Evolutionary conservation across 2,113 vertebrate species (phyloP).

Genomic region (Larimichthys polyactis): DNA sequence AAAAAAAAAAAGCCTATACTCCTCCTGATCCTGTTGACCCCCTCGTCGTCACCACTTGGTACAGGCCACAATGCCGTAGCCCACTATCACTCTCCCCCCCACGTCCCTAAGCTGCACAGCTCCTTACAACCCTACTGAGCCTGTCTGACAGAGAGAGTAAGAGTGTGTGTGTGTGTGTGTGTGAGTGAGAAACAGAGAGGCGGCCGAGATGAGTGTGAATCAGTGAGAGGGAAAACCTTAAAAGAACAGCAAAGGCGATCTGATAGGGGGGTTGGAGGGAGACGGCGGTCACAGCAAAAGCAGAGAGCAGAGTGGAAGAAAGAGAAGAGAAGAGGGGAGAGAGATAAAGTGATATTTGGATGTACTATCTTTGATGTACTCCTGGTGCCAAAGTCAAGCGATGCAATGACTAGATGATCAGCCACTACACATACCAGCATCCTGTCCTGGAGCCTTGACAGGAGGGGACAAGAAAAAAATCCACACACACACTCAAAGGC

Average conservation of each 20-base stretch:
- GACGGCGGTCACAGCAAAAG: slow-evolving; percentile 50
- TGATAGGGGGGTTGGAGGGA: slow-evolving; percentile 37
- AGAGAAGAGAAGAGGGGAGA: slow-evolving; percentile 25
- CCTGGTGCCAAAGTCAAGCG: slow-evolving; percentile 45
- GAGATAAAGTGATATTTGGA: slow-evolving; percentile 29
- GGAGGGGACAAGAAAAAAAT: slow-evolving; percentile 48
- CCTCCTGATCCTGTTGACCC: slow-evolving; percentile 62
- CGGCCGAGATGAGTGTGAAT: slow-evolving; percentile 70
- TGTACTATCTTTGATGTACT: slow-evolving; percentile 20
- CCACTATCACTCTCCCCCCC: slow-evolving; percentile 62
- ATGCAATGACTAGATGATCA: slow-evolving; percentile 72
- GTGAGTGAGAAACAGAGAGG: slow-evolving; percentile 42
- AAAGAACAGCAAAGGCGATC: slow-evolving; percentile 65
- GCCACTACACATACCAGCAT: slow-evolving; percentile 49
- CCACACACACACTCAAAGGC: slow-evolving; percentile 37
- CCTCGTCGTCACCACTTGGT: slow-evolving; percentile 75
- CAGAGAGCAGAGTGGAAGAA: slow-evolving; percentile 41
- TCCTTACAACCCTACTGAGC: slow-evolving; percentile 66
- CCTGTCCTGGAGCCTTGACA: slow-evolving; percentile 71
- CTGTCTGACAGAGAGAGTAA: slow-evolving; percentile 57
- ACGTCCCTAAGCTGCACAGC: slow-evolving; percentile 63
- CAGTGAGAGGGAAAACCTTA: slow-evolving; percentile 70
- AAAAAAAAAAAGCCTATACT: slow-evolving; percentile 33
- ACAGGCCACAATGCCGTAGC: slow-evolving; percentile 76
- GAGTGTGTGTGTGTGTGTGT: slow-evolving; percentile 17